A percentile compares a stretch with the other conserved stretches of the same genome.
These are phyloP conservation scores for Excalfactoria chinensis DNA, from an alignment of 2,113 vertebrate genomes.

Conservation along the genomic window DNA sequence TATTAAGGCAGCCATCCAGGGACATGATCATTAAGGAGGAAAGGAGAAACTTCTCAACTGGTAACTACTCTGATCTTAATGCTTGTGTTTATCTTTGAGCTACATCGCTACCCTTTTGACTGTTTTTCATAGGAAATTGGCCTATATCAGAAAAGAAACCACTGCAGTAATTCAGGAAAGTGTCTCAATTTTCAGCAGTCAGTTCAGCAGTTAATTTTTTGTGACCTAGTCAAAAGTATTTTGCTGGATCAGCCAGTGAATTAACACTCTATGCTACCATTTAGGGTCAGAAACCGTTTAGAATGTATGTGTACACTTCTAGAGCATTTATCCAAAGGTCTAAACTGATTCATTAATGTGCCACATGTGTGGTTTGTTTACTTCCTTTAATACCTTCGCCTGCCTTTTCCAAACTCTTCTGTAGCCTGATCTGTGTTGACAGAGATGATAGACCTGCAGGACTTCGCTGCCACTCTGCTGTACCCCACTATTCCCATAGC, in stretches of 20 bases:
- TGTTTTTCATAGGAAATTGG: background rate
- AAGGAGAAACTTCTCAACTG: background rate
- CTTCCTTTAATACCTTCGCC: background rate
- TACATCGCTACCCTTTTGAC: background rate
- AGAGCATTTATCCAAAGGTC: background rate
- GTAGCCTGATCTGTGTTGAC: background rate
- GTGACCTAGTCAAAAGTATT: background rate
- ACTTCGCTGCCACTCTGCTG: background rate
- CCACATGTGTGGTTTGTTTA: background rate
- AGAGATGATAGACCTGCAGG: background rate
- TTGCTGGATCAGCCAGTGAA: background rate
- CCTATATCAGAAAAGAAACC: background rate
- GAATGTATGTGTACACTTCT: background rate
- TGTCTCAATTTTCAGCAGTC: background rate
- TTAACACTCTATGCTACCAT: background rate
- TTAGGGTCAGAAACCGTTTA: background rate
- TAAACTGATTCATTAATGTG: background rate
- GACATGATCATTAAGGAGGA: background rate
- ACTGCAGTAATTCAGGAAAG: background rate
- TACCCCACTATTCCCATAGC: background rate
- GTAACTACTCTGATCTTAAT: background rate
- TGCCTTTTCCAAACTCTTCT: background rate
- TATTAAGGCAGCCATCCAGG: background rate
- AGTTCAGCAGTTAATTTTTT: background rate
- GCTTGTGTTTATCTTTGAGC: background rate